A percentile compares a stretch with the other conserved stretches of the same genome.
Evolutionary conservation across 1,140 invertebrate species (phyloP).

Genomic region (Cherax quadricarinatus): DNA sequence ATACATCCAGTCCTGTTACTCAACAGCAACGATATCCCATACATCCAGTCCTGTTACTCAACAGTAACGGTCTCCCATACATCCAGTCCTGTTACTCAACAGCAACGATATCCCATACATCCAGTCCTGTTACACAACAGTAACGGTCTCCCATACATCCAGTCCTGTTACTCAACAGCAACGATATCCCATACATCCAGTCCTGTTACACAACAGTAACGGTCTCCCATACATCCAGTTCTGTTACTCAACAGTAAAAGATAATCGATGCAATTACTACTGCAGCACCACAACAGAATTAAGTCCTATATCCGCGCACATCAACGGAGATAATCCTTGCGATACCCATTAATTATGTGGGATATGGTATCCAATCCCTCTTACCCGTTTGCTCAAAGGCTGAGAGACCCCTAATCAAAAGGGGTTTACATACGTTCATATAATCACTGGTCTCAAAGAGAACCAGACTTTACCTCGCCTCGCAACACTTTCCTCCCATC

Average conservation of each 20-base stretch:
- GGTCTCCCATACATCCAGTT: background rate
- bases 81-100: no score
- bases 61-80: no score
- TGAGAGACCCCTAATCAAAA: slow-evolving; percentile 40
- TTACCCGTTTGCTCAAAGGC: slow-evolving; percentile 50
- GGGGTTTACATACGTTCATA: slow-evolving; percentile 53
- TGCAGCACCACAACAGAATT: slow-evolving; percentile 20
- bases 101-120: no score
- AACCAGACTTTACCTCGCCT: background rate
- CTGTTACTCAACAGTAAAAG: background rate
- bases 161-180: no score
- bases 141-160: no score
- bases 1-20: no score
- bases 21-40: no score
- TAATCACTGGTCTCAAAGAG: slow-evolving; percentile 47
- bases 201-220: no score
- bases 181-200: no score
- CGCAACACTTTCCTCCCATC: no score
- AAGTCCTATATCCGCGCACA: slow-evolving; percentile 16
- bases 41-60: no score
- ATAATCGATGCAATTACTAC: background rate
- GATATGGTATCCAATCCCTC: slow-evolving; percentile 56
- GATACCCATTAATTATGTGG: slow-evolving; percentile 57
- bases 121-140: no score
- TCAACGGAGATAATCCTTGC: slow-evolving; percentile 58